Percentiles rank a stretch among this genome's conserved stretches.
These are phyloP conservation scores for Norana najaformis DNA, from an alignment of 2,888 invertebrate species.

Conservation along the genomic window DNA sequence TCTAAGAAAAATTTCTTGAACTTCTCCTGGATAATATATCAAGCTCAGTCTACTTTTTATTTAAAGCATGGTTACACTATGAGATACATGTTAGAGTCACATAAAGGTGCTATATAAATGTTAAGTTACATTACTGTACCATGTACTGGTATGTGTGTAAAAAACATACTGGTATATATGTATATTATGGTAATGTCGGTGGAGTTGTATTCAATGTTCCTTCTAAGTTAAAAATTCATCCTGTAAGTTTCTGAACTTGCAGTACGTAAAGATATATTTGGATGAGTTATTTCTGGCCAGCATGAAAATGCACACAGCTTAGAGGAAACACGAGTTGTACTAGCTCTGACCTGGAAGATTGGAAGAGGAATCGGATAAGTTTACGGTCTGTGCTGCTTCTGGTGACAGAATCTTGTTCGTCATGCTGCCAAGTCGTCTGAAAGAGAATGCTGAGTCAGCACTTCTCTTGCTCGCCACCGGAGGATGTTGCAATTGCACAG, in stretches of 20 bases:
- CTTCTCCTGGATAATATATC: not conserved
- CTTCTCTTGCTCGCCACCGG: not conserved
- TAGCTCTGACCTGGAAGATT: conserved; percentile 13
- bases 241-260: not conserved
- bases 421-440: conserved; percentile 23
- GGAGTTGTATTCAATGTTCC: not conserved
- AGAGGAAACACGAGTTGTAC: too few species aligned
- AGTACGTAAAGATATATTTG: not conserved
- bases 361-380: conserved; percentile 1
- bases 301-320: too few species aligned
- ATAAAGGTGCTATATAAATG: too few species aligned
- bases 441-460: not conserved
- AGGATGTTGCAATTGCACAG: not conserved
- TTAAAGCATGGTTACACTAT: not conserved
- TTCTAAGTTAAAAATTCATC: not conserved
- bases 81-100: too few species aligned
- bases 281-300: too few species aligned
- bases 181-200: too few species aligned
- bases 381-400: not conserved
- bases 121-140: too few species aligned
- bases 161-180: not conserved
- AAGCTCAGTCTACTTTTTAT: not conserved
- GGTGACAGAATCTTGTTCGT: conserved; percentile 20
- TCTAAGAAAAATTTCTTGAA: not conserved
- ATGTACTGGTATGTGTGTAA: too few species aligned